Base-by-base conservation (phyloP, 2,888 invertebrate species). In the Fragum sueziense region DNA sequence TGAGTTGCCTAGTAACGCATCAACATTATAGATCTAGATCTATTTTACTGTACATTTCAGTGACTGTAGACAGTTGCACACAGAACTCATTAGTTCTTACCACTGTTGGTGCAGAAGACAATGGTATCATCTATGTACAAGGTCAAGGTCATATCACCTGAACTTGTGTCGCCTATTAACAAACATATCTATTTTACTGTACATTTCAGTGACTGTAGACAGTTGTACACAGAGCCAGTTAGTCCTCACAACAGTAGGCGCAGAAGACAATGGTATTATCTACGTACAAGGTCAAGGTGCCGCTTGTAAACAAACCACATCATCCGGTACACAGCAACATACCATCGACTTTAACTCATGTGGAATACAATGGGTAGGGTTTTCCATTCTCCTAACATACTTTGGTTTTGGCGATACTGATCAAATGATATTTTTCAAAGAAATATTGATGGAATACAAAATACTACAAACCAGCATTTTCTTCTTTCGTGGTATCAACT, bases 271-370 rank as follows among this genome's bases (percentile, higher is more conserved):
- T 27, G 87, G 87, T 22, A 84, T 86, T 29, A 80, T 86, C 17
- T 86, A 87, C 74, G 83, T 87, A 20, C 84, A 84, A 52, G 87
- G 87, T 52, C 78, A 85, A 29, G 84, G 81, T 7, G 73, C 87
- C 22, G 85, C 86, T 2, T 87, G 87, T 76, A 74, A 76, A 57
- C 87, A 86, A 54, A 80, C 74, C 2, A 86, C 85, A 6, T 69
- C 76, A 1, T 67, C 79, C n/a, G 85, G 82, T 20, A 68, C 79
- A 0, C 70, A 74, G 14, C 37, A 72, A 14, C 84, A 87, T 52
- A 80, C 78, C 31, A 85, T 87, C 22, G 81, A 83, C 68, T 87
- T 87, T 61, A 71, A 69, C 33, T 62, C 85, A 0, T 87, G 87
- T 71, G 83, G 83, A 27, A 81, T 87, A 22, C 47, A 76, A 51